phyloP scores from a whole-genome alignment of 2,113 vertebrate genomes.

The Pterocles gutturalis region DNA sequence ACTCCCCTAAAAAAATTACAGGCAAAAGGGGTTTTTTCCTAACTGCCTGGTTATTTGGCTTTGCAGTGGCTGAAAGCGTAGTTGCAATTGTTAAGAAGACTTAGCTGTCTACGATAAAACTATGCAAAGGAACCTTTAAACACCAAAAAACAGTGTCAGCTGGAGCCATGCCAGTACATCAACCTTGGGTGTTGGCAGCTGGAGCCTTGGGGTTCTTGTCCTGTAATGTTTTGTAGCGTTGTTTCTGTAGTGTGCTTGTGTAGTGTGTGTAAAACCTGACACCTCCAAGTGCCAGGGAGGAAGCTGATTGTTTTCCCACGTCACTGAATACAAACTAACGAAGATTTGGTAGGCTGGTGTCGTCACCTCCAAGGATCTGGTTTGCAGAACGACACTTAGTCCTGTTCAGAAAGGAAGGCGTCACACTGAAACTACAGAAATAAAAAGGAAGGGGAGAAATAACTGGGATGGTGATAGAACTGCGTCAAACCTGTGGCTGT shows the following conservation, averaged over 20 bases:
- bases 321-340: no score
- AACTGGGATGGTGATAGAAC: not conserved
- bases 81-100: not conserved
- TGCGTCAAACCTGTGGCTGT: not conserved
- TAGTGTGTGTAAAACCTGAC: not conserved
- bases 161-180: fast-evolving
- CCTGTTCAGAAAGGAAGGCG: not conserved
- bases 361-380: not conserved
- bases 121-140: not conserved
- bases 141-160: no score
- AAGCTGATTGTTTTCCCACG: not conserved
- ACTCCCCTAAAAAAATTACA: not conserved
- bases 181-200: not conserved
- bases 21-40: not conserved
- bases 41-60: not conserved
- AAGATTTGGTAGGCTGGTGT: no score
- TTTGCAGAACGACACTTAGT: not conserved
- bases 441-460: not conserved
- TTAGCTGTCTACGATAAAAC: not conserved
- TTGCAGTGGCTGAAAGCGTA: fast-evolving
- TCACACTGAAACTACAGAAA: no score
- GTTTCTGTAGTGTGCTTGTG: not conserved
- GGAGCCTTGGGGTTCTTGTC: fast-evolving
- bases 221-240: not conserved
- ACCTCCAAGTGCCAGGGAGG: not conserved